Base-by-base conservation (phyloP, 2,888 invertebrate genomes). In the Aphodius sticticus region DNA sequence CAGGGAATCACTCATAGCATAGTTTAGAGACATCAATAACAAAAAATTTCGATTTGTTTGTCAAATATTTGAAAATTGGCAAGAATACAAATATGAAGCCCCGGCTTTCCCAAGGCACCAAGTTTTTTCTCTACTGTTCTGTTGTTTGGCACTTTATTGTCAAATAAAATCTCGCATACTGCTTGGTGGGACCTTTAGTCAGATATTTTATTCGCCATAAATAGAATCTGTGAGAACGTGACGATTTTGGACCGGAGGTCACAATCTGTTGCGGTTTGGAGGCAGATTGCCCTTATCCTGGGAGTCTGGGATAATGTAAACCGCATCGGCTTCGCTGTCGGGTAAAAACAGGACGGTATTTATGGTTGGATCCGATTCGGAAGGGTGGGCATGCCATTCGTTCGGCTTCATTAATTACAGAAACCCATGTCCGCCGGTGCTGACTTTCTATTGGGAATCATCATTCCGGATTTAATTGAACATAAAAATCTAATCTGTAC, bases 221-320 rank as follows among this genome's bases (percentile, higher is more conserved):
- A 53, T 12, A 53, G 26, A 14, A 36, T 72, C 36, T 16, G 72
- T 72, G 72, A n/a, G 72, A 72, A 36, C 72, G 72, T 14, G 1
- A 53, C 53, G 12, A 53, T 53, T 53, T 53, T 12, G 1, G 12
- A 53, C 53, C 53, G 53, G 53, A 53, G 53, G 80, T 83, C 84
- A 84, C 84, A 84, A 79, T 81, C 82, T 81, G 79, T 81, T 84
- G 84, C 78, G 84, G 84, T 84, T 80, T 81, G 16, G 70, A 35
- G 53, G 53, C 83, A 84, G 84, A 86, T 85, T 84, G 82, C 83
- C 84, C 83, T 85, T 86, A 86, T 86, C 84, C 85, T 85, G 86
- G 16, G 16, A 36, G 72, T 72, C 35, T 72, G 35, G 72, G 72
- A 37, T 76, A 37, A 76, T 38, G 38, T n/a, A 76, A 16, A 37